These are phyloP conservation scores for Sisor rabdophorus DNA, from an alignment of 2,113 vertebrate genomes.

Conservation along the genomic window DNA sequence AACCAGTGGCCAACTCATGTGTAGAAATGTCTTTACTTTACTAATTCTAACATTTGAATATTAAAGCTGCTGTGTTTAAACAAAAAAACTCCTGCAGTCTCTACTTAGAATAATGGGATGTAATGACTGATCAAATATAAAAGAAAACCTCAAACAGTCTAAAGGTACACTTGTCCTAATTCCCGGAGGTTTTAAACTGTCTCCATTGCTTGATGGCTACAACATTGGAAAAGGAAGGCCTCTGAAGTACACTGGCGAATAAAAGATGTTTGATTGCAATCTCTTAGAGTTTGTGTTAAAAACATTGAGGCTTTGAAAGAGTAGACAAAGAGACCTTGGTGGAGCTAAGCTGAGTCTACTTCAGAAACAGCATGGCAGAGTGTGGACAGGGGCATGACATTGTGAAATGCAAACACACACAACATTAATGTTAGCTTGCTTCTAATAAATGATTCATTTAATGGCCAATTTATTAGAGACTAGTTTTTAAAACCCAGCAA, in stretches of 20 bases:
- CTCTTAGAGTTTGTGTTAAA: background rate
- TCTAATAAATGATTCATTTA: no score
- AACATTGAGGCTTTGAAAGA: background rate
- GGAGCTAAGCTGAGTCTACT: background rate
- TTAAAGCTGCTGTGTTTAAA: background rate
- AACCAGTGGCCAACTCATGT: no score
- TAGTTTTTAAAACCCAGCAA: no score
- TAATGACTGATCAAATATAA: background rate
- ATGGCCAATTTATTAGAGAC: no score
- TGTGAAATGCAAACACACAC: background rate
- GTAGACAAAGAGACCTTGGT: background rate
- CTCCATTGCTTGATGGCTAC: background rate
- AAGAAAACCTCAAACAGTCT: background rate
- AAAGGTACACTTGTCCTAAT: background rate
- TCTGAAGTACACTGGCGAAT: background rate
- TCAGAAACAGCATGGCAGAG: background rate
- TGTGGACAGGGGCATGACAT: slow-evolving; percentile 8
- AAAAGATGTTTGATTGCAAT: background rate
- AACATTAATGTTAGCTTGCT: no score
- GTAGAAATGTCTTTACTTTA: background rate
- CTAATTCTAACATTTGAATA: background rate
- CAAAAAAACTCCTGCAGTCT: background rate
- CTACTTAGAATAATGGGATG: background rate
- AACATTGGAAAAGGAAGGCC: background rate
- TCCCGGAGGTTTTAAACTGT: background rate